Conservation (phyloP, 2,113 vertebrate species). For the Zosterops japonicus region DNA sequence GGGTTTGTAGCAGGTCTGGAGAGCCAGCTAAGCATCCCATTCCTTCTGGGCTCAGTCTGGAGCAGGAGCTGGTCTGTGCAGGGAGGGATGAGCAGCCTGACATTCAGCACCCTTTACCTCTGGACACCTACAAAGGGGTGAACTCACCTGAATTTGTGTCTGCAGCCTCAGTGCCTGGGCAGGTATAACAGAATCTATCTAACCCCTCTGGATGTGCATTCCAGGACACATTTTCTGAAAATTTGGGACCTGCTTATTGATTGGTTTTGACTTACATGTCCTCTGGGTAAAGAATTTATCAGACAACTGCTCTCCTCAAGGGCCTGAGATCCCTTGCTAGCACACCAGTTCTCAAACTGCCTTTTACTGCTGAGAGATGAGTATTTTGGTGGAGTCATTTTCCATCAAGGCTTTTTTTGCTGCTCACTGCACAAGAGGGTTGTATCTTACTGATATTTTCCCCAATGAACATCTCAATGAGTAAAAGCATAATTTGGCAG, state of each 20-base stretch:
- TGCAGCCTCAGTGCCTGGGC: background rate
- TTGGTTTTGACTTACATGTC: background rate
- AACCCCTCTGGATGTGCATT: rapidly evolving
- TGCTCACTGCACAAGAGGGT: background rate
- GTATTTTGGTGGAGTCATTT: conserved; percentile 45
- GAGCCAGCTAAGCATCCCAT: background rate
- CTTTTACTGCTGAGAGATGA: conserved; percentile 18
- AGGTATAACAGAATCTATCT: rapidly evolving
- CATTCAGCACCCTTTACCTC: background rate
- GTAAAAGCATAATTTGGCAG: background rate
- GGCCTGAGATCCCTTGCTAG: background rate
- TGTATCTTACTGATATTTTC: background rate
- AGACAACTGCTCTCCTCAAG: background rate
- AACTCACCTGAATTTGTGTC: background rate
- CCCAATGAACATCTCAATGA: conserved; percentile 12
- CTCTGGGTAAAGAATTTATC: background rate
- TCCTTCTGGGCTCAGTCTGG: background rate
- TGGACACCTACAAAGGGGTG: background rate
- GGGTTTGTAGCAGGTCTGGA: background rate
- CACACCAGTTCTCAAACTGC: conserved; percentile 7
- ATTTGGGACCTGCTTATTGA: background rate
- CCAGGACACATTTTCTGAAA: background rate
- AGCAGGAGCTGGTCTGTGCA: background rate
- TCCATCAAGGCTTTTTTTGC: conserved; percentile 17
- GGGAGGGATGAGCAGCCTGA: background rate